Percentiles rank a stretch among this genome's conserved stretches.
Evolutionary conservation across 1,140 invertebrate species (phyloP).

Genomic region (Heterodera schachtii): DNA sequence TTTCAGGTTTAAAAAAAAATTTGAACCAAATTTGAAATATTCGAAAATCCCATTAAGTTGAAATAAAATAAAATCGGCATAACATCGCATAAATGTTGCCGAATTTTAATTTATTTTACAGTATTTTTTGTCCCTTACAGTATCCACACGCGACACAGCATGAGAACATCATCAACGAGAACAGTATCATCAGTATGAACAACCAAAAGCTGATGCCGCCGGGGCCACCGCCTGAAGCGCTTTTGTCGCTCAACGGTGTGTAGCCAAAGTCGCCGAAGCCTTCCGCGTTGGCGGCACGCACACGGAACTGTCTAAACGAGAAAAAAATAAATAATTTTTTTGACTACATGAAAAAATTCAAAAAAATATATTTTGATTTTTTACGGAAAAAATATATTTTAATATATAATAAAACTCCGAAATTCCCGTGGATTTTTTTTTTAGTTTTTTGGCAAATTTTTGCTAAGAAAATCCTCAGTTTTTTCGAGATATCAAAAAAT

Average conservation of each 20-base stretch:
- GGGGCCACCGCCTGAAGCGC: background rate
- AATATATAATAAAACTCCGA: background rate
- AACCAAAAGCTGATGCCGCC: constrained; percentile 4
- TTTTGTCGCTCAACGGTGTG: constrained; percentile 20
- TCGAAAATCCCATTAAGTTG: too few species aligned
- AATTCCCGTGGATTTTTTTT: too few species aligned
- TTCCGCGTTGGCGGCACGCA: constrained; percentile 62
- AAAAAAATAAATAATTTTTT: constrained; percentile 13
- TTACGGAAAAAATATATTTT: too few species aligned
- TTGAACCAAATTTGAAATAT: too few species aligned
- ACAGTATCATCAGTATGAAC: constrained; percentile 3
- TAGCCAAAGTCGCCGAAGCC: constrained; percentile 63
- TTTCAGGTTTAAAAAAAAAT: too few species aligned
- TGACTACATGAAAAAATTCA: constrained; percentile 1
- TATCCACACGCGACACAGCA: constrained; percentile 3
- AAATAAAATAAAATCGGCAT: too few species aligned
- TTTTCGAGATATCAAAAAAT: too few species aligned
- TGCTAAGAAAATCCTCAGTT: too few species aligned
- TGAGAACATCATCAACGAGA: background rate
- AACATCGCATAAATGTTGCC: too few species aligned
- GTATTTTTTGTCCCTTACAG: constrained; percentile 13
- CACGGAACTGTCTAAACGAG: constrained; percentile 40
- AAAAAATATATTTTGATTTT: background rate
- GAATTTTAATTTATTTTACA: background rate
- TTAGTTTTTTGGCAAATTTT: too few species aligned